Base-by-base conservation (phyloP, 2,888 invertebrate species). In the Agrilus cyanescens region DNA sequence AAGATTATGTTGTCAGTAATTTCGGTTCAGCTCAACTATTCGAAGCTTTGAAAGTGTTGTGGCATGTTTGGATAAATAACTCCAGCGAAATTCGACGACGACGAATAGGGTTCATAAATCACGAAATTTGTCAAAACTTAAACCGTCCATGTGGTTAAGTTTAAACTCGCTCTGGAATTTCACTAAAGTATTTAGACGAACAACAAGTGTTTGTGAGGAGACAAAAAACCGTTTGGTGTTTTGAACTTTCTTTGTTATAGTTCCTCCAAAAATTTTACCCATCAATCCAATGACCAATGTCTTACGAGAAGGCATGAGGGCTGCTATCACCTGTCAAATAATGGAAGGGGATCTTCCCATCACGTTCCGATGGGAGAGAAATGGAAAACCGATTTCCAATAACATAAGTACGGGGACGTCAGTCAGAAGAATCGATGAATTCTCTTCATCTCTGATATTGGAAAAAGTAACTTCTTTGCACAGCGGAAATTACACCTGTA, bases 291-390 rank as follows among this genome's bases (percentile, higher is more conserved):
- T 86, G 75, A 86, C 85, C 46, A 81, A 84, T 63, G 73, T 87
- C 62, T 70, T 85, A 48, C 72, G 82, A 33, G 87, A 88, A 69
- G 87, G 87, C 44, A 85, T 89, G 79, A 74, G 90, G 53, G 88
- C 88, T 29, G 88, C 88, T 46, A 88, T 91, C 61, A 83, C 88
- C 52, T 91, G 90, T 65, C 85, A 88, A 69, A 86, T 90, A 62
- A 76, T 89, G 62, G 88, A 90, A 69, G 91, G 94, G 15, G 93
- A 94, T 70, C 76, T 89, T 56, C 94, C 94, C 37, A 83, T 94
- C 54, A 83, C 82, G 52, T 88, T 94, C 69, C 78, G 83, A 41
- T 95, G 93, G 93, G 86, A 87, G 60, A 82, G 90, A 66, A 86
- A 93, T 63, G 86, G 82, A 37, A 83, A 83, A 60, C 75, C 81